These are phyloP conservation scores for Noctua janthina DNA, from an alignment of 2,888 invertebrate genomes.

Conservation along the genomic window DNA sequence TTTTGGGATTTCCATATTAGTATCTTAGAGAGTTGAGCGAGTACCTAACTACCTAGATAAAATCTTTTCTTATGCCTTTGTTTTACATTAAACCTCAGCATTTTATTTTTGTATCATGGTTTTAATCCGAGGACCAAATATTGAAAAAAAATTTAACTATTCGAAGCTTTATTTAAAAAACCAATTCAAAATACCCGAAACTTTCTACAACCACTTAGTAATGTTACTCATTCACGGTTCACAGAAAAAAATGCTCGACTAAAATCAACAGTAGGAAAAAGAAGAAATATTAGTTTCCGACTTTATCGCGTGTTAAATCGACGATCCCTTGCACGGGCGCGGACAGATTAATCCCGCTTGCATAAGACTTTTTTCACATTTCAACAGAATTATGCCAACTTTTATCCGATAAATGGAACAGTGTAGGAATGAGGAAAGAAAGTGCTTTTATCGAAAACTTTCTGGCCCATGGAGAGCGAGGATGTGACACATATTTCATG, in stretches of 20 bases:
- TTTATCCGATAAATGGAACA: constrained; percentile 65
- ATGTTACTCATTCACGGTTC: constrained; percentile 30
- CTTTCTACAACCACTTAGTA: background rate
- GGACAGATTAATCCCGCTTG: constrained; percentile 80
- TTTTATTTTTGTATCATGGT: background rate
- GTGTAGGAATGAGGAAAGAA: constrained; percentile 50
- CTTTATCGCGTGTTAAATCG: constrained; percentile 82
- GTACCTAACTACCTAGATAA: background rate
- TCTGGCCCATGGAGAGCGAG: constrained; percentile 45
- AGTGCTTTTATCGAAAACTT: constrained; percentile 68
- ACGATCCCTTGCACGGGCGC: constrained; percentile 77
- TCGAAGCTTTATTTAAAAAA: background rate
- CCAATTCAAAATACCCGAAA: background rate
- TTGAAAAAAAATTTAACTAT: background rate
- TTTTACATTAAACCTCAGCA: background rate
- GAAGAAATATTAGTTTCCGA: constrained; percentile 75
- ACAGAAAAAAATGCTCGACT: constrained; percentile 37
- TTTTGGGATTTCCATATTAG: constrained; percentile 3
- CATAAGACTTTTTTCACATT: constrained; percentile 74
- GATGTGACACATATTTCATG: constrained; percentile 56
- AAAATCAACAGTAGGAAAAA: constrained; percentile 61
- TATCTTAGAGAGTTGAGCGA: background rate
- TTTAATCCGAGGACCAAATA: background rate
- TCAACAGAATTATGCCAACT: constrained; percentile 66
- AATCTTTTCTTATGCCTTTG: background rate